Percentiles rank a stretch among this genome's conserved stretches.
These are phyloP conservation scores for Agonopterix subpropinquella DNA, from an alignment of 2,888 invertebrate species.

Conservation along the genomic window DNA sequence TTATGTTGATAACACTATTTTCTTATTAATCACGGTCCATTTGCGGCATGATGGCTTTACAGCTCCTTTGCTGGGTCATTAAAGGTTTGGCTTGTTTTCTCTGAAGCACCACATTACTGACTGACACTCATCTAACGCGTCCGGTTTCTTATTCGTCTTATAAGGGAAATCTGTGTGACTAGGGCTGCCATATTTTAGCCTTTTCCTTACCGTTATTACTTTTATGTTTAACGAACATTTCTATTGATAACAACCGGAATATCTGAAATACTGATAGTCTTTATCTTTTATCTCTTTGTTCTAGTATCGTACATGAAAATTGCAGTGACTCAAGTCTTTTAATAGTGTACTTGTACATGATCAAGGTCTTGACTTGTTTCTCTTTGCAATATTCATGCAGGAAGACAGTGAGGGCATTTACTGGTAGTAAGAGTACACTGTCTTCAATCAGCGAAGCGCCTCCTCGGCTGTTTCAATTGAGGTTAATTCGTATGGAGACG, in stretches of 20 bases:
- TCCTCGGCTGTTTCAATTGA: conserved; percentile 69
- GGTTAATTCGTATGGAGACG: conserved; percentile 72
- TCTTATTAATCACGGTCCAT: conserved; percentile 28
- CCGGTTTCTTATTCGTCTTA: conserved; percentile 1
- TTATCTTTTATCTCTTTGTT: conserved; percentile 8
- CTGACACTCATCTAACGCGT: conserved; percentile 2
- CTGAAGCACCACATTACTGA: conserved; percentile 6
- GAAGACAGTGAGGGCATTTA: conserved; percentile 40
- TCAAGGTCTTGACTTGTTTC: not conserved
- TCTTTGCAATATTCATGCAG: conserved; percentile 34
- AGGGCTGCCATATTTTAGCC: not conserved
- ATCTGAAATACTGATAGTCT: conserved; percentile 18
- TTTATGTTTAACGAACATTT: conserved; percentile 13
- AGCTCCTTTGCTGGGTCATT: conserved; percentile 14
- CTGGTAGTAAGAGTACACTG: conserved; percentile 45
- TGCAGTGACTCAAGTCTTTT: no score
- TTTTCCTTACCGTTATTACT: not conserved
- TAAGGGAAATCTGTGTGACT: not conserved
- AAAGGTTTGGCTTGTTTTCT: not conserved
- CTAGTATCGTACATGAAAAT: no score
- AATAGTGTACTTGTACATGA: no score
- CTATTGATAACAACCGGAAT: conserved; percentile 20
- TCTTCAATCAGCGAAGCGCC: conserved; percentile 72
- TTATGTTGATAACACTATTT: conserved; percentile 23
- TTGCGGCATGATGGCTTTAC: conserved; percentile 21